Evolutionary conservation across 2,888 invertebrate species (phyloP), one percentile per base, ranked within the genome.

Genomic region (Petrolisthes cinctipes): DNA sequence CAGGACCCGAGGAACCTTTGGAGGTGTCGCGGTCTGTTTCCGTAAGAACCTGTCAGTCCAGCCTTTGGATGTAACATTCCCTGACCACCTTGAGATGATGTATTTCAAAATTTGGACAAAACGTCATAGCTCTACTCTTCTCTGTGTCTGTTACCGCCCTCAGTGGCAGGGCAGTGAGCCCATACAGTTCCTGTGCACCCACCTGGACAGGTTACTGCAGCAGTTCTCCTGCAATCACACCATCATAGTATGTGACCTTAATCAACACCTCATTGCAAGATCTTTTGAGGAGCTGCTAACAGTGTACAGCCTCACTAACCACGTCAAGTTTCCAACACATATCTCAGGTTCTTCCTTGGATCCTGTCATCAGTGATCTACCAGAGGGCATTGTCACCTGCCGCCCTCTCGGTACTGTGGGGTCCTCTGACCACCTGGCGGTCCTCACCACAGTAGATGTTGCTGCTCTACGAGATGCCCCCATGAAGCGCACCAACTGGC

Each of bases 31-130:
- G 37, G 37, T 37, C 37, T 37, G 37, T 37, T 37, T 37, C 37
- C 76, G 17, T 76, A 76, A 23, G 37, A 76, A 51, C 76, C 76
- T 76, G 76, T 76, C 76, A 51, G 20, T 76, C 23, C 76, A 76
- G 37, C 76, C 76, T 4, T 51, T 76, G 4, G n/a, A 20, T 76
- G 3, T 76, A 37, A 37, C 37, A 37, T 37, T 37, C 37, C 37
- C 37, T 37, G 2, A 37, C 37, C 37, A 37, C 37, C 37, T 37
- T 37, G 37, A 37, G 37, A 37, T 37, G 37, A 37, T 37, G 2
- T 37, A 37, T 37, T 37, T 51, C 71, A 71, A 5, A 23, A 11
- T 71, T 5, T 71, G 71, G 71, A 1, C 71, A 6, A n/a, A 11
- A 14, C 53, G 17, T 76, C 76, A 76, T 51, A 3, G 23, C 1